A percentile compares a stretch with the other conserved stretches of the same genome.
Evolutionary conservation across 2,113 vertebrate genomes (phyloP).

Genomic region (Notothenia rossii): DNA sequence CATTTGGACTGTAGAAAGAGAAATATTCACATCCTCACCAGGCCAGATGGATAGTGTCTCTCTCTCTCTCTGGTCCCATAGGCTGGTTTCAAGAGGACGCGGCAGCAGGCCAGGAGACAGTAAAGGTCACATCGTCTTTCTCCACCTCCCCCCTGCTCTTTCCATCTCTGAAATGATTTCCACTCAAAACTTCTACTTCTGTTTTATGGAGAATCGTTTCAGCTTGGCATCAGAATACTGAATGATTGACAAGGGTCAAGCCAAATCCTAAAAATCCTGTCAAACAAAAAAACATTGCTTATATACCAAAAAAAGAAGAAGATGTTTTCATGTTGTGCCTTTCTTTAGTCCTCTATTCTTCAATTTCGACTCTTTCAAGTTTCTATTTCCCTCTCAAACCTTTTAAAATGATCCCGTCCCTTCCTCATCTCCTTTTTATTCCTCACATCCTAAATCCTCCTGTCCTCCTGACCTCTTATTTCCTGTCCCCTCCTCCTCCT

Average conservation of each 20-base stretch:
- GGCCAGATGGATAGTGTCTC: constrained; percentile 39
- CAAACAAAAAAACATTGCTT: no score
- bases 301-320: no score
- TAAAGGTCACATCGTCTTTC: constrained; percentile 69
- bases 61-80: constrained; percentile 40
- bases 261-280: no score
- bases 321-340: neutral
- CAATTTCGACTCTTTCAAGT: neutral
- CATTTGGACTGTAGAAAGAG: constrained; percentile 31
- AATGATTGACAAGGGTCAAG: neutral
- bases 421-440: constrained; percentile 28
- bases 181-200: constrained; percentile 52
- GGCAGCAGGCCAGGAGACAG: constrained; percentile 62
- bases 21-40: constrained; percentile 35
- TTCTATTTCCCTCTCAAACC: neutral
- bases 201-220: constrained; percentile 32
- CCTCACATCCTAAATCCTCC: constrained; percentile 26
- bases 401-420: constrained; percentile 29
- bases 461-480: constrained; percentile 54
- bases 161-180: constrained; percentile 66
- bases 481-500: constrained; percentile 49
- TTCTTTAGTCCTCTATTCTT: neutral
- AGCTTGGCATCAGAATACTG: constrained; percentile 29
- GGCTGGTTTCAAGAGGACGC: constrained; percentile 50
- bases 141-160: constrained; percentile 18